Percentiles rank a stretch among this genome's conserved stretches.
Conservation (phyloP, 2,797 vertebrate genomes). For the Crocodylus rhombifer region DNA sequence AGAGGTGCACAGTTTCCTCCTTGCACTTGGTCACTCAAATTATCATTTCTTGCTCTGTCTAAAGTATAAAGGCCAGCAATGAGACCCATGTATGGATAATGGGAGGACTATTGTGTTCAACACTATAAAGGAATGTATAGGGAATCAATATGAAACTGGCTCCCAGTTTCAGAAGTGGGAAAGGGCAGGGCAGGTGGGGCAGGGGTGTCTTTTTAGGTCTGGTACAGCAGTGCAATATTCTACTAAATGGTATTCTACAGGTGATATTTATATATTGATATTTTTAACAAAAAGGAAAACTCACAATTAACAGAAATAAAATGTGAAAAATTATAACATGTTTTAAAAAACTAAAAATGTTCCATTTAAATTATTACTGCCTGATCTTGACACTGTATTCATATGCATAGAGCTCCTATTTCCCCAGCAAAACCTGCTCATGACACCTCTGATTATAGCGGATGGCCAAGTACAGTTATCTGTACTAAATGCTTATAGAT, state of each 20-base stretch:
- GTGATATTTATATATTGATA: neutral
- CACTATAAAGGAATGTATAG: too few relatives aligned
- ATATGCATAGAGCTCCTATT: neutral
- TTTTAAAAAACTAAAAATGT: neutral
- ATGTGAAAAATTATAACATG: neutral
- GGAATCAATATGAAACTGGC: too few relatives aligned
- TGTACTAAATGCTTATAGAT: neutral
- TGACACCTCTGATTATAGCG: neutral
- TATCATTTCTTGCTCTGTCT: slow-evolving; percentile 18
- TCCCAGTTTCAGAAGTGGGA: too few relatives aligned
- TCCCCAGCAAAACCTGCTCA: neutral
- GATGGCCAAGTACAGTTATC: neutral
- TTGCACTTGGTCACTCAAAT: neutral
- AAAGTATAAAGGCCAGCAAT: neutral
- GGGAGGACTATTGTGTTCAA: neutral
- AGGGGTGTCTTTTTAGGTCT: too few relatives aligned
- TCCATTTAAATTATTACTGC: neutral
- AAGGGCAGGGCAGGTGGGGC: too few relatives aligned
- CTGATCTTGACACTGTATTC: neutral
- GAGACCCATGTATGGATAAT: slow-evolving; percentile 3
- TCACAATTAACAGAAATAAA: neutral
- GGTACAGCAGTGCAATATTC: too few relatives aligned
- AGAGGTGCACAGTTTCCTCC: neutral
- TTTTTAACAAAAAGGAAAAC: neutral
- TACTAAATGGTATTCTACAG: neutral